Base-by-base conservation (phyloP, 2,888 invertebrate species). In the Ormyrus nitidulus region DNA sequence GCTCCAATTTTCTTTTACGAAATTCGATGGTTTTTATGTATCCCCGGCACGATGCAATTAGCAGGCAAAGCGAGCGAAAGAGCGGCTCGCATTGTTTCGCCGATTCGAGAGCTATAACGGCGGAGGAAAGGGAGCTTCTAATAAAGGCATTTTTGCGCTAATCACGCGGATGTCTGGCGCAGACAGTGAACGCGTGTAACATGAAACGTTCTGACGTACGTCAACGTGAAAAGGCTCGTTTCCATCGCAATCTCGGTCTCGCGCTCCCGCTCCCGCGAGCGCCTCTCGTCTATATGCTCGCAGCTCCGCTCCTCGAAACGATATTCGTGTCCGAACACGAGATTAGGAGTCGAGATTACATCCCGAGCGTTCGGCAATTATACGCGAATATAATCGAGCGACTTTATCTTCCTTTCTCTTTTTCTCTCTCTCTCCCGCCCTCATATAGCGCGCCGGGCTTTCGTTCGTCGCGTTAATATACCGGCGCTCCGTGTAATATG, bases 371-470 rank as follows among this genome's bases (percentile, higher is more conserved):
- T 79, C 77, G 77, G 79, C 83, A 83, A 83, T 83, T 83, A 83
- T 83, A 83, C 72, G 77, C 80, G 81, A 72, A 79, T 82, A 76
- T 82, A 82, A 78, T 75, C 75, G 79, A 73, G 82, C 77, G 71
- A 61, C 80, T 82, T 81, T 79, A 82, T 83, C 82, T 82, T 82
- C 82, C 44, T 10, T 54, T 51, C 48, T 62, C 62, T 54, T 46
- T 53, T 44, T 62, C 44, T 62, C 44, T 10, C 46, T 8, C 13
- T 11, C 44, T 64, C 73, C 49, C 73, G 48, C 64, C 54, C 49
- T 62, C 54, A 64, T 70, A 49, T 11, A 9, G 48, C 10, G 11
- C 5, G 48, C n/a, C 8, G n/a, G 19, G 19, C 19, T 19, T 19
- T 19, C 19, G 19, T 19, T 19, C 19, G 19, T 1, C 19, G 19